A percentile compares a stretch with the other conserved stretches of the same genome.
Evolutionary conservation across 2,113 vertebrate genomes (phyloP).

Genomic region (Corynorhinus townsendii): DNA sequence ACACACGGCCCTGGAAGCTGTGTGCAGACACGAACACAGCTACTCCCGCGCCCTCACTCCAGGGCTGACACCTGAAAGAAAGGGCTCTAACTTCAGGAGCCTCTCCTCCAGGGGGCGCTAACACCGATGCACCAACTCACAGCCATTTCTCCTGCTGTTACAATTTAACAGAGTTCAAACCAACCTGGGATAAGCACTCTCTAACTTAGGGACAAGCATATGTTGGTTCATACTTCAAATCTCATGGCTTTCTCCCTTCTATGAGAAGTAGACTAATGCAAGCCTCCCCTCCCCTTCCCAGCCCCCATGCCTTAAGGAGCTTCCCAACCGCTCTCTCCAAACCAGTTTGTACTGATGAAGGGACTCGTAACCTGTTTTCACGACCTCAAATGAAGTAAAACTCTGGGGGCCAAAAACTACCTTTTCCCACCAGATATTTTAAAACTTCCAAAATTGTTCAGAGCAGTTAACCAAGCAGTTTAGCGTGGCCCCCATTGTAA

Average conservation of each 20-base stretch:
- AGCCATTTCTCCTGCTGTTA: not conserved
- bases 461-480: not conserved
- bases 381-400: not conserved
- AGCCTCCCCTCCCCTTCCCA: not conserved
- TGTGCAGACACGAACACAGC: not conserved
- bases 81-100: not conserved
- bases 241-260: not conserved
- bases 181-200: not conserved
- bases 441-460: not conserved
- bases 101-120: not conserved
- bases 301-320: rapidly evolving
- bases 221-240: not conserved
- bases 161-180: not conserved
- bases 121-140: not conserved
- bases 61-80: not conserved
- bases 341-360: not conserved
- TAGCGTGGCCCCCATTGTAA: not conserved
- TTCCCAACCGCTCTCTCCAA: not conserved
- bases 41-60: not conserved
- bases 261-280: not conserved
- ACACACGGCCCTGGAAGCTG: not conserved
- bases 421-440: not conserved
- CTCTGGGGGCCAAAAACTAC: not conserved
- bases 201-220: not conserved
- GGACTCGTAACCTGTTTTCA: not conserved